These are phyloP conservation scores for Eolophus roseicapilla DNA, from an alignment of 2,113 vertebrate genomes.

Conservation along the genomic window DNA sequence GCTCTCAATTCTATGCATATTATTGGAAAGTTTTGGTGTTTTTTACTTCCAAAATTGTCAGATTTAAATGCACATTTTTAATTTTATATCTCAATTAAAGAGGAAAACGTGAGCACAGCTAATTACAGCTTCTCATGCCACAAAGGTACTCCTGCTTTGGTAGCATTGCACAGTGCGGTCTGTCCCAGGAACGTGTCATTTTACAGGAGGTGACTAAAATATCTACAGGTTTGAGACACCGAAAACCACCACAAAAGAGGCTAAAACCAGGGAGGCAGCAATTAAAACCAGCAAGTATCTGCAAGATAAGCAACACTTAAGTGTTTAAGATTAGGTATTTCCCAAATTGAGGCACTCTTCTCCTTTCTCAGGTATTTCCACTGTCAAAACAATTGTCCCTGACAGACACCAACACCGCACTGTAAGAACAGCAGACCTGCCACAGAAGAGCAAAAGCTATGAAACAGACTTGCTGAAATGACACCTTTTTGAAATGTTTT, in stretches of 20 bases:
- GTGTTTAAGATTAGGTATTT: not conserved
- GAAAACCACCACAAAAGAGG: not conserved
- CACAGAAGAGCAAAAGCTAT: not conserved
- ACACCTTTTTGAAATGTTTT: conserved; percentile 84
- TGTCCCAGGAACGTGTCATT: not conserved
- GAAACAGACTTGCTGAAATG: conserved; percentile 36
- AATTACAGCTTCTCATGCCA: not conserved
- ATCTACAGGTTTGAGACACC: not conserved
- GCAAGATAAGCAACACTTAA: not conserved
- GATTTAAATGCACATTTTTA: not conserved
- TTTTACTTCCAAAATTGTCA: not conserved
- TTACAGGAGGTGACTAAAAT: not conserved
- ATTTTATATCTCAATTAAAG: not conserved
- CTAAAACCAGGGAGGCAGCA: not conserved
- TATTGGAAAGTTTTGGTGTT: not conserved
- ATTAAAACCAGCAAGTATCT: not conserved
- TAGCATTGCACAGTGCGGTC: not conserved
- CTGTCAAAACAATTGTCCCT: not conserved
- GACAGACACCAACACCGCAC: not conserved
- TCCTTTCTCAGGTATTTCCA: not conserved
- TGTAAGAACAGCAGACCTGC: not conserved
- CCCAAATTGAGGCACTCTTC: not conserved
- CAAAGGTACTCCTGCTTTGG: not conserved
- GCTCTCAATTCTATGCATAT: not conserved
- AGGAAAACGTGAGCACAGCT: not conserved